These are phyloP conservation scores for Alauda arvensis DNA, from an alignment of 2,797 vertebrate species.

Conservation along the genomic window DNA sequence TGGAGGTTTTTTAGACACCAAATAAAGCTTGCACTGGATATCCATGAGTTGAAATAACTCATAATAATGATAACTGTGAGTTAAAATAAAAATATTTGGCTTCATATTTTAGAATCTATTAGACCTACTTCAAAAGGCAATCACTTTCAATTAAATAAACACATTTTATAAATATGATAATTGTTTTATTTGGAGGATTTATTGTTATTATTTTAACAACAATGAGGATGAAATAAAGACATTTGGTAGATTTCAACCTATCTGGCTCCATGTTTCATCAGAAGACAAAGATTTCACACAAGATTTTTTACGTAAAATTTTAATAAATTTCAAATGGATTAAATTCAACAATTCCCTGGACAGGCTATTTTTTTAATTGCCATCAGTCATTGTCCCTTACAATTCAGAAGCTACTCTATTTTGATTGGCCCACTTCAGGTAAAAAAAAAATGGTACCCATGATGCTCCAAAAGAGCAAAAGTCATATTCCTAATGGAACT, in stretches of 20 bases:
- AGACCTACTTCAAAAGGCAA: not conserved
- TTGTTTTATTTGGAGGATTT: not conserved
- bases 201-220: not conserved
- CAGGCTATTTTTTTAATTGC: constrained; percentile 32
- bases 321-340: not conserved
- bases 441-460: constrained; percentile 23
- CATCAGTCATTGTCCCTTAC: constrained; percentile 14
- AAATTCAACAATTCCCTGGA: not conserved
- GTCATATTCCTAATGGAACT: constrained; percentile 34
- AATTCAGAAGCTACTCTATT: constrained; percentile 23
- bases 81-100: not conserved
- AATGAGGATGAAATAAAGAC: not conserved
- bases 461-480: constrained; percentile 49
- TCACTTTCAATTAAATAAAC: not conserved
- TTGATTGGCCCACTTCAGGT: constrained; percentile 4
- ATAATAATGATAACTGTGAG: too few relatives aligned
- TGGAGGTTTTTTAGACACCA: not conserved
- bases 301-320: not conserved
- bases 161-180: not conserved
- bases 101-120: not conserved
- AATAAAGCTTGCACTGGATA: not conserved
- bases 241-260: not conserved
- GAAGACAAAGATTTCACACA: not conserved
- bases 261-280: not conserved
- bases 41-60: not conserved